Base-by-base conservation (phyloP, 1,140 invertebrate genomes). In the Drosophila sp. region DNA sequence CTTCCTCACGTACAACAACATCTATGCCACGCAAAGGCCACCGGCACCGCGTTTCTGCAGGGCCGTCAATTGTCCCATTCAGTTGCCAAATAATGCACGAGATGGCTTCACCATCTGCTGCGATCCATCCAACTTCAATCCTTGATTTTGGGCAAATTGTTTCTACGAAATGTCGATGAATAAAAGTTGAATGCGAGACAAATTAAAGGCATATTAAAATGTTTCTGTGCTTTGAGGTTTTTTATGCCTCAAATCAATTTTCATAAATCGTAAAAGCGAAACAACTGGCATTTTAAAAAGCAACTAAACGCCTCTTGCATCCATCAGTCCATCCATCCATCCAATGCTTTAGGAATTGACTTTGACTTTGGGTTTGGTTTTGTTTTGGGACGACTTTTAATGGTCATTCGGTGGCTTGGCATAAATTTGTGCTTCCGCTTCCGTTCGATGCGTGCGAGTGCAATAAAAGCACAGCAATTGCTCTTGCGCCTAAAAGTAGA, bases 401-500 rank as follows among this genome's bases (percentile, higher is more conserved):
- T 87, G 83, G 83, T 87, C 83, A 87, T 83, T 83, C 72, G 47
- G 83, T 69, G 83, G 76, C 66, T 79, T 44, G 71, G 72, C 83
- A 83, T 86, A 86, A 87, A 86, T 86, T 86, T 41, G 57, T 54
- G 40, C 27, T 38, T 27, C 50, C 60, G 56, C 33, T 55, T 35
- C 32, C 38, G 68, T 73, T 63, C 57, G 69, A 79, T 78, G 70
- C 71, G 57, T 70, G 58, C 64, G 70, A 65, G 56, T 78, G 84
- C 84, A 89, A 89, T 89, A 89, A 87, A 83, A 62, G 6, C 56
- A 62, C 61, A 70, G 33, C 83, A 80, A 68, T 83, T 83, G 83
- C 72, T 83, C 64, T 58, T 82, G 83, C 65, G 79, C 80, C 84
- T 84, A 89, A 87, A 78, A 87, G 84, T 81, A 84, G 77, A 84